Conservation (phyloP, 2,888 invertebrate genomes). For the Loripinus fragilis region DNA sequence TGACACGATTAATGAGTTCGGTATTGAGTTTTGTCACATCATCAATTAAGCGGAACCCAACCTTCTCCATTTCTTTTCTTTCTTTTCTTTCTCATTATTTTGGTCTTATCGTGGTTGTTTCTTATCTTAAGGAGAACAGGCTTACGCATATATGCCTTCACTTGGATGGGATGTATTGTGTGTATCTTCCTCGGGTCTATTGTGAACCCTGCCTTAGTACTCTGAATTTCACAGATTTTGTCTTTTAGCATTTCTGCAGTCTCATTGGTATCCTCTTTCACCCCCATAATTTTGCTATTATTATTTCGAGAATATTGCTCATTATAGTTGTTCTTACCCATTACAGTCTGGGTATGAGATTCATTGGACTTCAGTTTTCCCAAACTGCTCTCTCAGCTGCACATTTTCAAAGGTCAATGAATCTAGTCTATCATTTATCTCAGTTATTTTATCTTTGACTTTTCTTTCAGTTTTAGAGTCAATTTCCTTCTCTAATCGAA, state of each 20-base stretch:
- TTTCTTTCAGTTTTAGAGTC: no score
- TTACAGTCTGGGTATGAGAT: background rate
- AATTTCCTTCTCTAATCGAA: background rate
- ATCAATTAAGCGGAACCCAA: slow-evolving; percentile 14
- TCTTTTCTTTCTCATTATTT: no score
- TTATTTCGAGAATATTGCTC: slow-evolving; percentile 20
- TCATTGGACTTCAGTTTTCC: background rate
- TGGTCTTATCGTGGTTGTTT: slow-evolving; percentile 19
- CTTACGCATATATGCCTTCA: background rate
- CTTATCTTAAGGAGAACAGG: slow-evolving; percentile 18
- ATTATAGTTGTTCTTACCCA: slow-evolving; percentile 16
- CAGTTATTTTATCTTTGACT: no score
- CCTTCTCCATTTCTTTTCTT: slow-evolving; percentile 17
- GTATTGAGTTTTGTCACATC: slow-evolving; percentile 25
- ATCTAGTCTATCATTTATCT: no score
- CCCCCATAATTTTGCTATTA: slow-evolving; percentile 7
- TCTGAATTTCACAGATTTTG: slow-evolving; percentile 10
- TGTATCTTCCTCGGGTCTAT: slow-evolving; percentile 9
- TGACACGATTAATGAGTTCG: no score
- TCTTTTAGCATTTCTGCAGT: no score
- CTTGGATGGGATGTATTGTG: slow-evolving; percentile 15
- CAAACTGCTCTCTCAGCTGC: background rate
- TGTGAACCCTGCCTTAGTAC: background rate
- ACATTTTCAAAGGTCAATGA: background rate
- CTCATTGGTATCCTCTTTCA: background rate